A percentile compares a stretch with the other conserved stretches of the same genome.
Evolutionary conservation across 2,888 invertebrate genomes (phyloP).

Genomic region (Salticus scenicus): DNA sequence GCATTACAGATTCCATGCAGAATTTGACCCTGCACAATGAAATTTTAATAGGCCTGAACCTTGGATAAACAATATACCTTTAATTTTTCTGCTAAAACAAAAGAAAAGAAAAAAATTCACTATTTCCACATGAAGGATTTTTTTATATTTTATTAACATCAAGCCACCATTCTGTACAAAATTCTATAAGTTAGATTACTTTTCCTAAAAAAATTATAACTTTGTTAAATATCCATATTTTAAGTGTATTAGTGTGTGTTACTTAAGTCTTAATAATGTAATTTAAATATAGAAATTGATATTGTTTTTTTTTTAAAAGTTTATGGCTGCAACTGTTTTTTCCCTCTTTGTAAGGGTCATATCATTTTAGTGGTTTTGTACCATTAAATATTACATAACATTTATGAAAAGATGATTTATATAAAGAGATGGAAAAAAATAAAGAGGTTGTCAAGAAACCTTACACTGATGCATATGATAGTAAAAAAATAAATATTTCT

Average conservation of each 20-base stretch:
- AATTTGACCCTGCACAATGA: no score
- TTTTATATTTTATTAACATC: no score
- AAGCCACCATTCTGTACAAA: no score
- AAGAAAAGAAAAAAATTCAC: no score
- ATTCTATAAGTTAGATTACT: no score
- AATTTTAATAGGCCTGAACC: no score
- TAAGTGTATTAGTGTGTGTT: background rate
- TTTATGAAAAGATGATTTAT: conserved; percentile 41
- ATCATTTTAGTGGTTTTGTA: conserved; percentile 20
- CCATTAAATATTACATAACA: conserved; percentile 15
- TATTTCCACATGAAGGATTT: no score
- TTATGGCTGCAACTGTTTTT: background rate
- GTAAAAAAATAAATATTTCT: conserved; percentile 35
- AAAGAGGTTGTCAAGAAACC: conserved; percentile 41
- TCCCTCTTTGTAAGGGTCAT: background rate
- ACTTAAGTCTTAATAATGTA: background rate
- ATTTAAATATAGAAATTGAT: background rate
- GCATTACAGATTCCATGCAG: no score
- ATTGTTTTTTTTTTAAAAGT: background rate
- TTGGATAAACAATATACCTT: no score
- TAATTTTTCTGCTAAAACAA: no score
- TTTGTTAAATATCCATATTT: background rate
- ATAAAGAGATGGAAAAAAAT: conserved; percentile 45
- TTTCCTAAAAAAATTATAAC: no score
- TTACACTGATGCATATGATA: conserved; percentile 21